Percentiles rank a stretch among this genome's conserved stretches.
Evolutionary conservation across 2,888 invertebrate genomes (phyloP).

Genomic region (Xestia ashworthii): DNA sequence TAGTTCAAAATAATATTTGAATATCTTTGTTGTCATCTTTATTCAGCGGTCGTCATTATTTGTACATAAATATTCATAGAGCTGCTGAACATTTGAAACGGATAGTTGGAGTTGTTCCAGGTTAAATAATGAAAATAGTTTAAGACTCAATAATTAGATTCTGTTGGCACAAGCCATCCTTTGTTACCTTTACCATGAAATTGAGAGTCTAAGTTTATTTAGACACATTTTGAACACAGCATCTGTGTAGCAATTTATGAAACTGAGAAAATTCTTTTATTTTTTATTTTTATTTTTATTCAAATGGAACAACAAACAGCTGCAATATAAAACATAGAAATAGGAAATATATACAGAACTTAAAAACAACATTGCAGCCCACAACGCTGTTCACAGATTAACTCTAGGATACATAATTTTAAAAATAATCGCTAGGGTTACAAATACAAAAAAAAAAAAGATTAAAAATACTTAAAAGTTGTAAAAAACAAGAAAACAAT

Average conservation of each 20-base stretch:
- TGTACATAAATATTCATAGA: constrained; percentile 34
- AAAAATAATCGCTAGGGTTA: no score
- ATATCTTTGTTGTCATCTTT: constrained; percentile 1
- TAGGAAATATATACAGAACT: no score
- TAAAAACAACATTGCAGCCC: no score
- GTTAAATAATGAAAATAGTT: constrained; percentile 50
- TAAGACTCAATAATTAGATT: constrained; percentile 13
- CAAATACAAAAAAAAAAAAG: no score
- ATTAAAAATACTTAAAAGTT: no score
- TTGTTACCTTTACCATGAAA: constrained; percentile 14
- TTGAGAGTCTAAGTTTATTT: background rate
- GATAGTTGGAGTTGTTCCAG: constrained; percentile 51
- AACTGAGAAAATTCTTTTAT: no score
- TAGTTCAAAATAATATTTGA: background rate
- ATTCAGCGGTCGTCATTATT: constrained; percentile 16
- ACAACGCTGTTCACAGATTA: no score
- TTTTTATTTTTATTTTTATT: no score
- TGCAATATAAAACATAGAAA: no score
- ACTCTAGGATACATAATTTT: no score
- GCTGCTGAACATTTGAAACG: constrained; percentile 48
- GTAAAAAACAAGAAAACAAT: no score
- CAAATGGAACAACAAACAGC: no score
- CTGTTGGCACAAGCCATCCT: constrained; percentile 13
- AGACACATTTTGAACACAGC: constrained; percentile 2
- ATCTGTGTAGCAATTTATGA: background rate